A percentile compares a stretch with the other conserved stretches of the same genome.
These are phyloP conservation scores for Dorcus hopei DNA, from an alignment of 2,888 invertebrate species.

Conservation along the genomic window DNA sequence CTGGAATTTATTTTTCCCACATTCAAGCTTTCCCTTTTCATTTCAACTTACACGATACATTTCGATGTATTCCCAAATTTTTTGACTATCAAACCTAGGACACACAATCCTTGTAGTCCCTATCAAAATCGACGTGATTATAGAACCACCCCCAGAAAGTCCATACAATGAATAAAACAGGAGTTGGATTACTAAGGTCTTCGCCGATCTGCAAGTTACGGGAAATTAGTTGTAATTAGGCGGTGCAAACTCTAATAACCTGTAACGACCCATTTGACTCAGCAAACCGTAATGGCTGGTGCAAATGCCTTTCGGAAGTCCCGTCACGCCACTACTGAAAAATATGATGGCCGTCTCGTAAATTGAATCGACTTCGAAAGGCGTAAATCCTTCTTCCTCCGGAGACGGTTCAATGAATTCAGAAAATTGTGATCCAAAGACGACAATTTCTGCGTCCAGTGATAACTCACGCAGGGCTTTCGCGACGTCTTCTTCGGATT, in stretches of 20 bases:
- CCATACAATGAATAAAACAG: constrained; percentile 19
- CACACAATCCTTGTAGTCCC: constrained; percentile 10
- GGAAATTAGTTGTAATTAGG: not conserved
- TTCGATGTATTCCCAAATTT: constrained; percentile 2
- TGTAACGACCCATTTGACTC: constrained; percentile 1
- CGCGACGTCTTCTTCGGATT: constrained; percentile 13
- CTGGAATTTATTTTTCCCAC: constrained; percentile 20
- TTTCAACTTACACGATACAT: constrained; percentile 1
- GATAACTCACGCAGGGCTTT: constrained; percentile 3
- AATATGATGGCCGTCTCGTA: constrained; percentile 15
- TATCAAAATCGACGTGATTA: constrained; percentile 1
- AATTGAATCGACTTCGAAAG: constrained; percentile 8
- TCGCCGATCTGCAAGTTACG: not conserved
- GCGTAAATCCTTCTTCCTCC: constrained; percentile 20
- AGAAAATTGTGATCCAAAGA: constrained; percentile 15
- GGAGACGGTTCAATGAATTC: constrained; percentile 11
- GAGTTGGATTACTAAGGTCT: constrained; percentile 1
- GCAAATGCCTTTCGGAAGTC: constrained; percentile 29
- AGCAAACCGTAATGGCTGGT: constrained; percentile 21
- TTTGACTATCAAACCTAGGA: constrained; percentile 2
- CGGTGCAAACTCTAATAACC: not conserved
- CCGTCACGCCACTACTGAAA: constrained; percentile 23
- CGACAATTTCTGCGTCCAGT: constrained; percentile 12
- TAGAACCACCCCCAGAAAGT: constrained; percentile 17
- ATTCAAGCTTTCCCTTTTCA: constrained; percentile 1